Evolutionary conservation across 2,797 vertebrate species (phyloP), one percentile per base, ranked within the genome.

Genomic region (Brotula barbata): DNA sequence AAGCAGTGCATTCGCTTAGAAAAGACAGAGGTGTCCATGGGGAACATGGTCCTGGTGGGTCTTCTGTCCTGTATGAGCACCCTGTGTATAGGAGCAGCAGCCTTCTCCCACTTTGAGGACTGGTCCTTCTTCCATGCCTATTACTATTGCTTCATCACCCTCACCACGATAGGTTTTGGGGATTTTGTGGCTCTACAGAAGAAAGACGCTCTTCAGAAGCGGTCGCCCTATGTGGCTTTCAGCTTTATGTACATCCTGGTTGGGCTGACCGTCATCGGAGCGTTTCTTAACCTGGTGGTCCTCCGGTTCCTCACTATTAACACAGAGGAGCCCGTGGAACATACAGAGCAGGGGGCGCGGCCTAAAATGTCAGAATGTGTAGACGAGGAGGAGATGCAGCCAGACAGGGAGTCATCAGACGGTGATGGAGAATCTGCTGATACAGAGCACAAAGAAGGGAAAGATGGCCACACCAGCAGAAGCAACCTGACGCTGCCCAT

Each of bases 121-220:
- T 96, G 94, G 94, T 94, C 89, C 47, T 96, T 95, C 88, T 95
- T 96, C 78, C 91, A 92, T 0, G 92, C 94, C 33, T 96, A 91
- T 64, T 97, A 95, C 78, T 96, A 94, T 77, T 94, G 94, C 82
- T 97, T 97, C 84, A 89, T 96, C 77, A 95, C 93, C 0, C 87
- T 96, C 85, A 96, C 93, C 75, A 96, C 95, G 49, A 95, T 96
- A 0, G 94, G 94, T 64, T 95, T 97, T 7, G 94, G 95, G 48
- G 95, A 97, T 85, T 95, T 95, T 31, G 94, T 96, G 34, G 95
- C 94, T 21, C 88, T 97, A 68, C 94, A 96, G 84, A 93, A 91
- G 66, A 91, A 89, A 0, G 91, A 94, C 22, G 90, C 91, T 14
- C 86, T 96, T 63, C 93, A 95, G 74, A 93, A 87, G 73, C 90